Conservation (phyloP, 2,797 vertebrate genomes). For the Anguilla obscura region DNA sequence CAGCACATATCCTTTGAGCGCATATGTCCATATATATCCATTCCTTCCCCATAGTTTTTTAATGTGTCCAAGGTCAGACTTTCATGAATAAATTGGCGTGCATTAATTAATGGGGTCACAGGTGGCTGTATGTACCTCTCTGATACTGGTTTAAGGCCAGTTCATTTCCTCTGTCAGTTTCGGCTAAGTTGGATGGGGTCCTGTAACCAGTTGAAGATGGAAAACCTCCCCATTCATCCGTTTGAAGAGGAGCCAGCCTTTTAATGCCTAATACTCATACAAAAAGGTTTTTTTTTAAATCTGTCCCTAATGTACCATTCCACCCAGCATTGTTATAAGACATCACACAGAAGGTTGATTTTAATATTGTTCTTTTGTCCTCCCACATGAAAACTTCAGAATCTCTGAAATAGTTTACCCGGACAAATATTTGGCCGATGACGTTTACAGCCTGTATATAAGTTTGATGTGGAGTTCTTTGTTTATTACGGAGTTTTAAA, state of each 20-base stretch:
- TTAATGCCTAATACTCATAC: conserved; percentile 51
- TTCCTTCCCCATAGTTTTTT: background rate
- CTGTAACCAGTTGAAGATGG: conserved; percentile 50
- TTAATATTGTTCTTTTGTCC: conserved; percentile 24
- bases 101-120: conserved; percentile 79
- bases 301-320: conserved; percentile 39
- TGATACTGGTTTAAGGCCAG: conserved; percentile 65
- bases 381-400: conserved; percentile 7
- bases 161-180: conserved; percentile 70
- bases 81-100: conserved; percentile 63
- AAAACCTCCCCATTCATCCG: conserved; percentile 46
- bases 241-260: conserved; percentile 57
- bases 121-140: conserved; percentile 87
- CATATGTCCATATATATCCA: background rate
- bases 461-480: background rate
- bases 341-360: conserved; percentile 33
- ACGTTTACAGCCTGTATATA: conserved; percentile 24
- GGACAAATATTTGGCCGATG: background rate
- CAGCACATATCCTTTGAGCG: background rate
- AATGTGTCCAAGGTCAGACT: conserved; percentile 71
- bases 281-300: conserved; percentile 34
- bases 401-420: conserved; percentile 16
- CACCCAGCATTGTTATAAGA: conserved; percentile 42
- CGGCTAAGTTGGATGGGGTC: conserved; percentile 59
- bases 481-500: background rate